Base-by-base conservation (phyloP, 2,113 vertebrate species). In the Cairina moschata region DNA sequence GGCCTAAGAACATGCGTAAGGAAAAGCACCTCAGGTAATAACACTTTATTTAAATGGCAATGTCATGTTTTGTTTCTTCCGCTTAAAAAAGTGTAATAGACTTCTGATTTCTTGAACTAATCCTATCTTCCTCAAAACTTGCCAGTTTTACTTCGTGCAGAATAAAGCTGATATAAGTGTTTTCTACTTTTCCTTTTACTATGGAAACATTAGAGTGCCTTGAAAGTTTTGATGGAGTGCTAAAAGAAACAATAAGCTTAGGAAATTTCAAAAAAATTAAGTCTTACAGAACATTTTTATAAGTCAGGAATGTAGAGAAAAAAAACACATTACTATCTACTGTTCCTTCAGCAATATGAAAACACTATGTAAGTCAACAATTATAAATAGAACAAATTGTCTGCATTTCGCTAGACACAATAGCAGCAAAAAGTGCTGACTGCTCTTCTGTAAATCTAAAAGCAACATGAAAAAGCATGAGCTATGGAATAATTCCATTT, bases 271-370 rank as follows among this genome's bases (percentile, higher is more conserved):
- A 16, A 79, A 42, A 21, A 38, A 28, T 28, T 8, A 36, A 44
- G 10, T 5, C 32, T 62, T 73, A 59, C 1, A 62, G 44, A 69
- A 48, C 0, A 0, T 44, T 26, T 76, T 17, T 81, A 3, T 55
- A 6, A 32, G 46, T 6, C 21, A n/a, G 14, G 12, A 40, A 40
- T 12, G 38, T 40, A 40, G 38, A 40, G 38, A 38, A 9, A 40
- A 40, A 40, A 40, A 40, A 40, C 38, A 40, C 38, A 40, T 40
- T 63, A 36, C 69, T 1, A 3, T 17, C n/a, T 80, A 38, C 16
- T 56, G 48, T 40, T 91, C 31, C 56, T 38, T 86, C 13, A 77
- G 46, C 11, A 23, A 32, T 8, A 55, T 13, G 3, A 69, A 59
- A 71, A 75, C 80, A 20, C 2, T 20, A 54, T n/a, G 72, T 25